Conservation (phyloP, 2,888 invertebrate species). For the Homarus gammarus region DNA sequence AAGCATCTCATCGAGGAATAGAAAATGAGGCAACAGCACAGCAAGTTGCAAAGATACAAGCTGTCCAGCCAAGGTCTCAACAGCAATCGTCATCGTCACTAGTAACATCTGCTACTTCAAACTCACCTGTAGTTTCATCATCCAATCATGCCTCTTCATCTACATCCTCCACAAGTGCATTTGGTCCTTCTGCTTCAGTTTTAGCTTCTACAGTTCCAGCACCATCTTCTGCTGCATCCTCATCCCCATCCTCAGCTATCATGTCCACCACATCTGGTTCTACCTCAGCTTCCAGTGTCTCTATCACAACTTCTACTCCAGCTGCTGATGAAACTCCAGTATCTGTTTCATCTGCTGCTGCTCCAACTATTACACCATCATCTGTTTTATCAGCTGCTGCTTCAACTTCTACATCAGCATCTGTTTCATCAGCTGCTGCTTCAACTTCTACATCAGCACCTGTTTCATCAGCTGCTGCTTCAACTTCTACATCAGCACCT, state of each 20-base stretch:
- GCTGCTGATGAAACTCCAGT: background rate
- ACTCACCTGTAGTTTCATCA: background rate
- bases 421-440: background rate
- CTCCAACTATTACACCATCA: background rate
- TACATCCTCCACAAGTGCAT: background rate
- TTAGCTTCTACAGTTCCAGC: background rate
- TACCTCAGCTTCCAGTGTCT: background rate
- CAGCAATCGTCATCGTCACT: too few relatives aligned
- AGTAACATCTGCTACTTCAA: background rate
- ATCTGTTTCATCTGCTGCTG: too few relatives aligned
- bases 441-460: background rate
- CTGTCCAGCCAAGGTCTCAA: background rate
- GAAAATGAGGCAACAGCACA: constrained; percentile 42
- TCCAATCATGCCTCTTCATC: background rate
- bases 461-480: background rate
- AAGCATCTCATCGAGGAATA: constrained; percentile 2
- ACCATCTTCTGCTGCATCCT: background rate
- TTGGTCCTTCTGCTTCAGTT: background rate
- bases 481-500: background rate
- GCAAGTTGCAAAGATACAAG: constrained; percentile 48
- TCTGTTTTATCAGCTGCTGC: background rate
- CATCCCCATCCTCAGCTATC: constrained; percentile 2
- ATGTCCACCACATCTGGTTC: background rate
- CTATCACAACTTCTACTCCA: background rate
- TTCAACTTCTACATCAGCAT: background rate